These are phyloP conservation scores for Drosophila merina DNA, from an alignment of 2,888 invertebrate genomes.

Conservation along the genomic window DNA sequence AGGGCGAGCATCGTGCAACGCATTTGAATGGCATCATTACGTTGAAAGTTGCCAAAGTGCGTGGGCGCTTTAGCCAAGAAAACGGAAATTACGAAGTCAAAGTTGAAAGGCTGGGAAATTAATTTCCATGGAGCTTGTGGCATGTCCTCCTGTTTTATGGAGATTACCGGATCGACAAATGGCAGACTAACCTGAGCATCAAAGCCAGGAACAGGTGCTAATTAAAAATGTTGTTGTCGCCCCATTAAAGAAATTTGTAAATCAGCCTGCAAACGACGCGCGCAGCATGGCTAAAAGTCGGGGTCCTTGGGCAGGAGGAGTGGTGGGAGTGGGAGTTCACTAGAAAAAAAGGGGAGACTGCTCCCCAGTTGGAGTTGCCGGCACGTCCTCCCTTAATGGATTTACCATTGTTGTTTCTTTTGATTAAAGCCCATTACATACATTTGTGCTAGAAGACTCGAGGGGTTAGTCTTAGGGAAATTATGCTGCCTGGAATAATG, in stretches of 20 bases:
- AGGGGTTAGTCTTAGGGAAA: not conserved
- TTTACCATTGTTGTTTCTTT: conserved; percentile 43
- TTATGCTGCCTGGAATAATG: conserved; percentile 1
- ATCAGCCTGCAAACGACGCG: conserved; percentile 62
- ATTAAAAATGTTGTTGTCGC: conserved; percentile 83
- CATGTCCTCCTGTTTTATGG: conserved; percentile 56
- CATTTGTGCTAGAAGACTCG: conserved; percentile 26
- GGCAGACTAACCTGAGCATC: conserved; percentile 19
- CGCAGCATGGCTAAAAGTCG: conserved; percentile 45
- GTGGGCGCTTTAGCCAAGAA: conserved; percentile 13
- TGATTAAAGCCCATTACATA: conserved; percentile 51
- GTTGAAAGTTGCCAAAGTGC: conserved; percentile 26
- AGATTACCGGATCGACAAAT: conserved; percentile 51
- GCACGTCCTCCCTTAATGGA: conserved; percentile 50
- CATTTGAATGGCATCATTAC: conserved; percentile 53
- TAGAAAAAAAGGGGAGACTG: not conserved
- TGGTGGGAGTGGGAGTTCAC: not conserved
- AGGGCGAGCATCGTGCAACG: conserved; percentile 24
- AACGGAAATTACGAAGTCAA: conserved; percentile 34
- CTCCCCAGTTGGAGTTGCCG: conserved; percentile 17
- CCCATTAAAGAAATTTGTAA: conserved; percentile 80
- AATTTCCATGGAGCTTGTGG: conserved; percentile 52
- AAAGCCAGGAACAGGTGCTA: conserved; percentile 68
- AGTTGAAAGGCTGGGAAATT: conserved; percentile 55
- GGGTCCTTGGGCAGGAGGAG: conserved; percentile 6